Evolutionary conservation across 1,140 invertebrate genomes (phyloP), one percentile per base, ranked within the genome.

Genomic region (Geopemphigus sp.): DNA sequence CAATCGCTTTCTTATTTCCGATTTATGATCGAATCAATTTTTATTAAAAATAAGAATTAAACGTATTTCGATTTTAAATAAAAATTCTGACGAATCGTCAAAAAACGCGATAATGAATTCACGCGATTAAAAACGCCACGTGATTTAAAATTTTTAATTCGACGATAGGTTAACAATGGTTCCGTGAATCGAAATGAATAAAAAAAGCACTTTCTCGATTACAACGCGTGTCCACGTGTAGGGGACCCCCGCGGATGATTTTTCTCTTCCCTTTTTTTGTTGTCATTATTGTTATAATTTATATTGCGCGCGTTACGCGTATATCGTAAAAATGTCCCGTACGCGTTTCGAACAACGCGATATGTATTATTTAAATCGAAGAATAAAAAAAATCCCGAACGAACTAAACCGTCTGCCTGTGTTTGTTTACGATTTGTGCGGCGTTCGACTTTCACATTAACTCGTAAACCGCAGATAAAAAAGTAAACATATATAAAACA

Each of bases 391-490:
- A 29, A 64, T 26, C 24, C 26, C 29, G 32, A 64, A 64, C 61
- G 61, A 32, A 64, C 19, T 29, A 61, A 59, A n/a, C 19, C 17
- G 29, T 64, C 61, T 64, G 26, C 59, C 17, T 19, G 29, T 14
- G 57, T 61, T 15, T 19, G 19, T 66, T 22, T n/a, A 45, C 22
- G 10, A 15, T 66, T 39, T 45, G 32, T 66, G 63, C 14, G 32
- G 8, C 32, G 32, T 0, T 66, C 39, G 32, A 66, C 63, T 66
- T 66, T 66, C 63, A 66, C 63, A 66, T 45, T 66, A 66, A 39
- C 63, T 32, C 63, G 32, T 19, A 66, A 39, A 39, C 32, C 32
- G 32, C 32, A 39, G 3, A 8, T 39, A 39, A 39, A n/a, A n/a
- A n/a, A n/a, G n/a, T 39, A 39, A 4, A 39, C 32, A 39, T 39